These are phyloP conservation scores for Cettia cetti DNA, from an alignment of 2,113 vertebrate genomes.

Conservation along the genomic window DNA sequence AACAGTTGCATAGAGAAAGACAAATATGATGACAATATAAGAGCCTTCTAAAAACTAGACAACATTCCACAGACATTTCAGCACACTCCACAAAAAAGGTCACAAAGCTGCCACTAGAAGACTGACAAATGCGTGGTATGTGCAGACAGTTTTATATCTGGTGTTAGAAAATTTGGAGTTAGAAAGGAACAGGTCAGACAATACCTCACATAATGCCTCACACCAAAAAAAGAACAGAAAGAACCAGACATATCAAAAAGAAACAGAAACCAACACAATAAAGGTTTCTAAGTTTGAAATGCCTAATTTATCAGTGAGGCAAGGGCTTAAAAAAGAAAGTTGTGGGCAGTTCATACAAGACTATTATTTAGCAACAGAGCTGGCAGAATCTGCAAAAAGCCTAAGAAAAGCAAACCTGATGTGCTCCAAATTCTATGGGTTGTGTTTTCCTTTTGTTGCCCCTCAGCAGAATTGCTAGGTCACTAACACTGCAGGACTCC, in stretches of 20 bases:
- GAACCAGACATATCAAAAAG: background rate
- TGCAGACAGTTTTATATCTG: background rate
- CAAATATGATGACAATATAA: background rate
- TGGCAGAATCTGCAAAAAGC: background rate
- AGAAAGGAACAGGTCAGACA: background rate
- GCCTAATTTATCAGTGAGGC: background rate
- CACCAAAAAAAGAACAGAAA: background rate
- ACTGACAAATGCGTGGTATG: background rate
- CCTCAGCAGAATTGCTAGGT: conserved; percentile 80
- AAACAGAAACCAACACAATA: background rate
- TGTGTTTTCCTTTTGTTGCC: conserved; percentile 84
- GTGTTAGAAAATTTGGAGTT: background rate
- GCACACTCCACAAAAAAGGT: background rate
- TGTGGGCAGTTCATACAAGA: background rate
- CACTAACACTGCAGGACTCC: conserved; percentile 80
- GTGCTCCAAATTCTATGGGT: conserved; percentile 84
- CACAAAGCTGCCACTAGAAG: background rate
- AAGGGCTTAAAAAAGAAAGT: background rate
- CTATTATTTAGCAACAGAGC: background rate
- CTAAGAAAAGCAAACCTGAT: conserved; percentile 73
- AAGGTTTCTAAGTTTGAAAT: background rate
- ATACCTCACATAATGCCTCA: background rate
- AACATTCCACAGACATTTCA: background rate
- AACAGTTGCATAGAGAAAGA: background rate
- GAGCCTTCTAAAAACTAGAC: background rate